A percentile compares a stretch with the other conserved stretches of the same genome.
phyloP scores from a whole-genome alignment of 2,888 invertebrate species.

The Drosophila peninsularis region DNA sequence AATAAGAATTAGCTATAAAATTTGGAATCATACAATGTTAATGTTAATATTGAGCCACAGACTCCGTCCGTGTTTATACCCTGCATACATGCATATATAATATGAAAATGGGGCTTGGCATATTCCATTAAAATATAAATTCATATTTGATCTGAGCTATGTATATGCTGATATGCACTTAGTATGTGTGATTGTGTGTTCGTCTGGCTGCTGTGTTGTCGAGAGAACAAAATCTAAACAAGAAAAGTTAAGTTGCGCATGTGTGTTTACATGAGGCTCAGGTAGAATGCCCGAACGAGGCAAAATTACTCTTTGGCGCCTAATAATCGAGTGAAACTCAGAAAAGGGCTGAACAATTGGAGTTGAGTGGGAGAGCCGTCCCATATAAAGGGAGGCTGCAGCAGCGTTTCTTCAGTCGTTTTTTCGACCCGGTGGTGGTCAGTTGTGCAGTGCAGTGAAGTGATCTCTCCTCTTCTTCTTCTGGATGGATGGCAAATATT shows the following conservation, averaged over 20 bases:
- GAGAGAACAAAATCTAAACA: neutral
- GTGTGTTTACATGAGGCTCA: neutral
- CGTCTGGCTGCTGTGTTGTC: neutral
- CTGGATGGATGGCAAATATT: neutral
- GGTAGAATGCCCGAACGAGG: neutral
- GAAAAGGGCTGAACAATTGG: neutral
- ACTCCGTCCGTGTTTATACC: neutral
- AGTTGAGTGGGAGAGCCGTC: neutral
- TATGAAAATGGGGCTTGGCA: neutral
- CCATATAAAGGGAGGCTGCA: neutral
- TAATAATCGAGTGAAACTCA: neutral
- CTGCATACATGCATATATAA: neutral
- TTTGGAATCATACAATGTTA: no score
- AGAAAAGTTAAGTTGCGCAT: neutral
- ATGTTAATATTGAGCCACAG: neutral
- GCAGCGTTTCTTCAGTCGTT: slow-evolving; percentile 3
- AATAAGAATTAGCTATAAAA: neutral
- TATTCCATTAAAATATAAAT: neutral
- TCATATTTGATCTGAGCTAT: no score
- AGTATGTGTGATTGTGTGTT: neutral
- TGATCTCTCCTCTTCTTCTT: neutral
- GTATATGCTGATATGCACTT: neutral
- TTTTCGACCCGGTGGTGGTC: neutral
- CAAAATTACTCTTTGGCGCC: neutral
- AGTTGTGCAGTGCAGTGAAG: neutral